Evolutionary conservation across 2,888 invertebrate species (phyloP).

Genomic region (Acleris laterana): DNA sequence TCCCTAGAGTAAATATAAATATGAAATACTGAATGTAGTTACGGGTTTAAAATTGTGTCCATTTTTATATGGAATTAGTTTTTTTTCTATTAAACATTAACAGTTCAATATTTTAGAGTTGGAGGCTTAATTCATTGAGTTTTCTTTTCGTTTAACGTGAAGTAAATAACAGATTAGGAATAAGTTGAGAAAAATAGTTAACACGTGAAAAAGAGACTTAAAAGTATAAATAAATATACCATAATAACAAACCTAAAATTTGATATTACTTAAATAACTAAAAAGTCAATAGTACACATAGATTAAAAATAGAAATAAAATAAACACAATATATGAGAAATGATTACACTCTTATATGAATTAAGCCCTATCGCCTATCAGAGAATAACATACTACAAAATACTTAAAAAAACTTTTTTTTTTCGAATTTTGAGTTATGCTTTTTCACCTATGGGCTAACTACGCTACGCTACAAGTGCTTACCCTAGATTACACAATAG

Average conservation of each 20-base stretch:
- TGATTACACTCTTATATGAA: conserved; percentile 17
- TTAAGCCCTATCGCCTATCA: conserved; percentile 35
- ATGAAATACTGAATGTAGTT: no score
- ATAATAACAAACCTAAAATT: no score
- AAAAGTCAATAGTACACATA: background rate
- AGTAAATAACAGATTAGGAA: background rate
- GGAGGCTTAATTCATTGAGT: conserved; percentile 31
- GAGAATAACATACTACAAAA: conserved; percentile 37
- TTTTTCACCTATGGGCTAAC: conserved; percentile 35
- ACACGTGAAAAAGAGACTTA: background rate
- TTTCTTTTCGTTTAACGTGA: background rate
- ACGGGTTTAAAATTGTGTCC: no score
- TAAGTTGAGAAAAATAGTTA: background rate
- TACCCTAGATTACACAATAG: conserved; percentile 27
- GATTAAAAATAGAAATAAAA: background rate
- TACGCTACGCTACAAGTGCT: conserved; percentile 15
- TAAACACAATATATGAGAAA: background rate
- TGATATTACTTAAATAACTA: background rate
- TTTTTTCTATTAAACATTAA: background rate
- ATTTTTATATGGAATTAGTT: no score
- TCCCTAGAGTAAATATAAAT: no score
- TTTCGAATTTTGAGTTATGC: conserved; percentile 39
- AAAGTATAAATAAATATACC: background rate
- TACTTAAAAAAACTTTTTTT: conserved; percentile 35
- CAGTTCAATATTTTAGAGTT: conserved; percentile 16